phyloP scores from a whole-genome alignment of 23 tunicate genomes.

The Trididemnum clinides region DNA sequence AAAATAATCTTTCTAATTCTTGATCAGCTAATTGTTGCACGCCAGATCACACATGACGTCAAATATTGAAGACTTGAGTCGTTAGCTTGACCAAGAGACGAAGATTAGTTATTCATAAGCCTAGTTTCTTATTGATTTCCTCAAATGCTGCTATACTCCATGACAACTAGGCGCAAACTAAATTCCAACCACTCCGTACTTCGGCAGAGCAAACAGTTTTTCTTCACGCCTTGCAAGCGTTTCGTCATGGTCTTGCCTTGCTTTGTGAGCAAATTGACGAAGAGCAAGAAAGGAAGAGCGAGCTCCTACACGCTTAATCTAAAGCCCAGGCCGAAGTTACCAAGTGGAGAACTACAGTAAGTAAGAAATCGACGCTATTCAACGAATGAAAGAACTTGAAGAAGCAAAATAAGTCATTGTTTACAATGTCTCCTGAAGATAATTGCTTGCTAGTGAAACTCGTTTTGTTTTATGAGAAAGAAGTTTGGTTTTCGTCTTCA shows the following conservation, averaged over 20 bases:
- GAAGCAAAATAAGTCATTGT: constrained; percentile 83
- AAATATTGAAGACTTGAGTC: constrained; percentile 79
- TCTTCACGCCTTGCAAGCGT: constrained; percentile 94
- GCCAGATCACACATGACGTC: constrained; percentile 93
- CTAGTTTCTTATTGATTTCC: too few species aligned
- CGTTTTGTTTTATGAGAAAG: constrained; percentile 83
- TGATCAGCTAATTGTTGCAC: constrained; percentile 81
- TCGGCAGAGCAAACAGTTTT: constrained; percentile 74
- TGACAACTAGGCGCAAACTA: too few species aligned
- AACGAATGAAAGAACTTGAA: constrained; percentile 93
- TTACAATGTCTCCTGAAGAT: too few species aligned
- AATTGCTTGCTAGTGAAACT: too few species aligned
- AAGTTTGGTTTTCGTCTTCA: constrained; percentile 94
- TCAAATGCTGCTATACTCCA: too few species aligned
- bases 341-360: constrained; percentile 91
- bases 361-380: constrained; percentile 92
- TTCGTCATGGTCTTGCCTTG: constrained; percentile 89
- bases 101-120: too few species aligned
- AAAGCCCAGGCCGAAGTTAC: constrained; percentile 88
- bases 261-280: constrained; percentile 95
- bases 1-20: too few species aligned
- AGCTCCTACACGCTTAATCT: constrained; percentile 80
- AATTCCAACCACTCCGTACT: too few species aligned
- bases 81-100: constrained; percentile 89
- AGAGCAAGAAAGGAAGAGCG: constrained; percentile 94